These are phyloP conservation scores for Brenthis daphne DNA, from an alignment of 2,888 invertebrate species.

Conservation along the genomic window DNA sequence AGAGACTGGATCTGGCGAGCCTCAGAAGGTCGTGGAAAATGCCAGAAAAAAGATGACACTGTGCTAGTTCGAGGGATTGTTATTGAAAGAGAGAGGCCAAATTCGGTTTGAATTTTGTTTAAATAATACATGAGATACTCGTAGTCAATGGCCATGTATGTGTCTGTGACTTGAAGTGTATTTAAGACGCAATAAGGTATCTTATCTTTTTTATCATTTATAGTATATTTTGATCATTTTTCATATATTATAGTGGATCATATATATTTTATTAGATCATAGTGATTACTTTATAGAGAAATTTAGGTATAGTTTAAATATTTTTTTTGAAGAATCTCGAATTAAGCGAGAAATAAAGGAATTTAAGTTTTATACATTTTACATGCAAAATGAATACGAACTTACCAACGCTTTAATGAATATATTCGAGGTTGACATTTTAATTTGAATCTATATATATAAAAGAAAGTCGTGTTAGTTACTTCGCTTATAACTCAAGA, in stretches of 20 bases:
- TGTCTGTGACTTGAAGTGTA: neutral
- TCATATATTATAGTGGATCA: no score
- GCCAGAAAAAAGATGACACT: constrained; percentile 20
- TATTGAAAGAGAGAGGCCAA: constrained; percentile 21
- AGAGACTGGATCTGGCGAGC: constrained; percentile 4
- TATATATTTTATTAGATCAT: no score
- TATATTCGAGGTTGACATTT: constrained; percentile 3
- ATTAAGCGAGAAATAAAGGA: no score
- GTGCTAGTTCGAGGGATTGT: constrained; percentile 29
- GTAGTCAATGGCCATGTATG: neutral
- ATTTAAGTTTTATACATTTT: neutral
- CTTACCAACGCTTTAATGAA: constrained; percentile 4
- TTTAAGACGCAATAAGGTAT: neutral
- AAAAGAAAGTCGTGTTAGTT: no score
- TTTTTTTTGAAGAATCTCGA: no score
- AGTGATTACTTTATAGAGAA: no score
- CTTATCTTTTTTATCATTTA: constrained; percentile 2
- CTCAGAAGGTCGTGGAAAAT: constrained; percentile 7
- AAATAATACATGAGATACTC: neutral
- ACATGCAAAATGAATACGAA: neutral
- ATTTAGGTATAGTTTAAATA: no score
- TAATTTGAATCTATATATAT: no score
- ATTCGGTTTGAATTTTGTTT: constrained; percentile 22
- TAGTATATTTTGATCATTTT: neutral
- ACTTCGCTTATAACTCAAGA: no score